Percentiles rank a stretch among this genome's conserved stretches.
These are phyloP conservation scores for Thaumetopoea pityocampa DNA, from an alignment of 1,140 invertebrate genomes.

Conservation along the genomic window DNA sequence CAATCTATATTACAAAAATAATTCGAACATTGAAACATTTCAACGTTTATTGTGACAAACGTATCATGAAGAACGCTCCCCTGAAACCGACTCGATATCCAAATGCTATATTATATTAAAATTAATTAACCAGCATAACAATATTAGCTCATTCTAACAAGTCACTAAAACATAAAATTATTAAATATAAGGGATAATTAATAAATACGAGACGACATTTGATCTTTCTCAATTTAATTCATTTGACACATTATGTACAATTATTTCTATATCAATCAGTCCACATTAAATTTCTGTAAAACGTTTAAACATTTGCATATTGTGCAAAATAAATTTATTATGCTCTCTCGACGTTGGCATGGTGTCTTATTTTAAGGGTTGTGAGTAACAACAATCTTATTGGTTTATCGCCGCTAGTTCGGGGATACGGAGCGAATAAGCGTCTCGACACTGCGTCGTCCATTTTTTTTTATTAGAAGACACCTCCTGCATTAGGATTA, in stretches of 20 bases:
- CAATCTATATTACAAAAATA: slow-evolving; percentile 39
- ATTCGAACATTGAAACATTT: slow-evolving; percentile 41
- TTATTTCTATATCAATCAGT: slow-evolving; percentile 55
- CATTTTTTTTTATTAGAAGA: no score
- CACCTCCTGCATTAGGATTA: no score
- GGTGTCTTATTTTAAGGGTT: slow-evolving; percentile 21
- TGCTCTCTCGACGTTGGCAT: slow-evolving; percentile 33
- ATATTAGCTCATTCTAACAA: slow-evolving; percentile 47
- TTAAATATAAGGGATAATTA: slow-evolving; percentile 35
- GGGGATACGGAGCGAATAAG: no score
- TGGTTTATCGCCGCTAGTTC: no score
- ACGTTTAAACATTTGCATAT: slow-evolving; percentile 19
- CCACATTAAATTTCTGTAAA: slow-evolving; percentile 33
- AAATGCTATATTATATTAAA: slow-evolving; percentile 53
- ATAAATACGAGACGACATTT: slow-evolving; percentile 70
- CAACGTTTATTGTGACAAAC: slow-evolving; percentile 38
- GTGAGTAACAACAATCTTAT: slow-evolving; percentile 4
- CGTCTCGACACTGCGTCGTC: no score
- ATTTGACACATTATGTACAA: slow-evolving; percentile 61
- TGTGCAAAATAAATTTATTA: slow-evolving; percentile 38
- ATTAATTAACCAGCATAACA: slow-evolving; percentile 60
- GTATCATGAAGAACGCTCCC: slow-evolving; percentile 35
- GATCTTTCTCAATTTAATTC: slow-evolving; percentile 58
- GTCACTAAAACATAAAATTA: slow-evolving; percentile 37
- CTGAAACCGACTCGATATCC: slow-evolving; percentile 34